Base-by-base conservation (phyloP, 2,113 vertebrate genomes). In the Canis aureus region DNA sequence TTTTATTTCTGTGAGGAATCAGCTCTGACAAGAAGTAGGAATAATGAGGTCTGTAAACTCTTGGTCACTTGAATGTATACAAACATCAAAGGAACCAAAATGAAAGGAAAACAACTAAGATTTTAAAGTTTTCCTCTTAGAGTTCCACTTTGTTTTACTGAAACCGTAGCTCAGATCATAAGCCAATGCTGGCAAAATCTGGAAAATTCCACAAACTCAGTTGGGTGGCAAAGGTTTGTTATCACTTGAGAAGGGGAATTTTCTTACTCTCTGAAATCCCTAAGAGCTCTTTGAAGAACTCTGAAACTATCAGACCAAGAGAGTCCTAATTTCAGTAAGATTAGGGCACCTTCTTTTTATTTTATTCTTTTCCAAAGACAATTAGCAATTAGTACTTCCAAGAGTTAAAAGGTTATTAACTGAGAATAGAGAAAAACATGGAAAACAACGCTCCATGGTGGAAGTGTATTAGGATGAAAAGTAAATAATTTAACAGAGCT, bases 61-160 rank as follows among this genome's bases (percentile, higher is more conserved):
- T 92, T 86, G 49, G 59, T 90, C 43, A 51, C 57, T 5, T 80
- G n/a, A 96, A 89, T 71, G 32, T 69, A 89, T 71, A n/a, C 84
- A 86, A 95, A 89, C 59, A 91, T 95, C 74, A 95, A 92, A 97
- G 73, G 16, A 87, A 91, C 64, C 64, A 74, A 95, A 96, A 94
- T 95, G 35, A 95, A 97, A 89, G 49, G 91, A 71, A 97, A 97
- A 95, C 83, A 94, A 85, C 4, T 38, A 11, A 64, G 12, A 89
- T 91, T 95, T 97, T 93, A 93, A 96, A 93, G 15, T 64, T 94
- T 94, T 96, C 32, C 59, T 81, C 25, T 97, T 85, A 69, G 35
- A 96, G n/a, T 59, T 51, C 38, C 38, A 95, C 60, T 29, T 95
- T 95, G 64, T 94, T 73, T 96, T 25, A 69, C 66, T 91, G 67